Conservation (phyloP, 2,113 vertebrate species). For the Pantherophis guttatus region DNA sequence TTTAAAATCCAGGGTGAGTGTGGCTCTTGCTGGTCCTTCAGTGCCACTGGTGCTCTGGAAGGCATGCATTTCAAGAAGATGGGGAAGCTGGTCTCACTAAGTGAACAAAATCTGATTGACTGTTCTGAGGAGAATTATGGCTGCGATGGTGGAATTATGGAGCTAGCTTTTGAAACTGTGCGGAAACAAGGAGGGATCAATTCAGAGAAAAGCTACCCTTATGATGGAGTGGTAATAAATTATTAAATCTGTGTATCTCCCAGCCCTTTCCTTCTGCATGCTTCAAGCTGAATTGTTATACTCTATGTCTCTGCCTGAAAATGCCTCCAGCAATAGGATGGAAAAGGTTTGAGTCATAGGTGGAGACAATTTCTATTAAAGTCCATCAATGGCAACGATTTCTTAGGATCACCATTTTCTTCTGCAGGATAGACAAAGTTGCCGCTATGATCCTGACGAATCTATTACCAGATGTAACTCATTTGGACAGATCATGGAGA, state of each 20-base stretch:
- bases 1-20: constrained; percentile 41
- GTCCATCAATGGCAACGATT: no score
- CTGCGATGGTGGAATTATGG: background rate
- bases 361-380: background rate
- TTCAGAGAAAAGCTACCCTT: constrained; percentile 51
- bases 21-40: constrained; percentile 54
- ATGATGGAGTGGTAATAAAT: constrained; percentile 24
- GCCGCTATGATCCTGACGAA: background rate
- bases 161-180: constrained; percentile 37
- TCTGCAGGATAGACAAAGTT: constrained; percentile 14
- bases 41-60: constrained; percentile 54
- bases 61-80: constrained; percentile 40
- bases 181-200: background rate
- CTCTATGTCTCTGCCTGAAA: background rate
- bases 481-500: fast-evolving
- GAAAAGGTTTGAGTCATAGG: background rate
- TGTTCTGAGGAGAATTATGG: constrained; percentile 33
- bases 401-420: background rate
- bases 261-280: background rate
- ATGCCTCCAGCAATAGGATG: background rate
- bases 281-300: background rate
- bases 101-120: constrained; percentile 66
- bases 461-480: constrained; percentile 18
- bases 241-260: background rate
- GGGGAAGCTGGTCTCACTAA: constrained; percentile 32